Base-by-base conservation (phyloP, 2,797 vertebrate genomes). In the Macrochelys suwanniensis region DNA sequence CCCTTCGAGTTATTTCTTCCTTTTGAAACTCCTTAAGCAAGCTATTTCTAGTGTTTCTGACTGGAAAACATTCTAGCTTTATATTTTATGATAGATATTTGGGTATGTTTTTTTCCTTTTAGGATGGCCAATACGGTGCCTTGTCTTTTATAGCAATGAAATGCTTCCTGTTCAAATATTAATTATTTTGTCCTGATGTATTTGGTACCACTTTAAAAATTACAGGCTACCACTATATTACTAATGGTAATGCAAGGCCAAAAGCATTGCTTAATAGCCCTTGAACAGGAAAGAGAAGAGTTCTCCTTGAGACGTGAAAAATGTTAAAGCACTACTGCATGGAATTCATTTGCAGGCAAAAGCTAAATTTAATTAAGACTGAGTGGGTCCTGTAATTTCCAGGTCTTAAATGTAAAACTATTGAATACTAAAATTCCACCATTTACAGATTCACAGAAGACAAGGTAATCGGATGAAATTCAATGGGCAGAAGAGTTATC, bases 1-100 rank as follows among this genome's bases (percentile, higher is more conserved):
- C 93, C 81, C 92, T 95, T 95, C 88, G 92, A 96, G 82, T 87
- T 96, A 90, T 95, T 96, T 95, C 45, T 94, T 51, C 87, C 81
- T 92, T 95, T 89, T 89, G 89, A 87, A 89, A 81, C 82, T 82
- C 80, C 85, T 77, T 94, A 42, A 80, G 94, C 93, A 37, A 95
- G 91, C 37, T 61, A n/a, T 94, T 93, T 90, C 82, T 78, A 91
- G 68, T 68, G 5, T 61, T 91, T 93, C 78, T 91, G 76, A n/a
- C 82, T 82, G 79, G 31, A 57, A 84, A 93, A 76, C 45, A 2
- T 80, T 94, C 15, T 54, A 84, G 37, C 49, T 83, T 84, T 77
- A 78, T 50, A 84, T 89, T 85, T 89, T 78, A 89, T 0, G 0
- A 81, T 80, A 93, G 74, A 90, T 91, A 94, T 94, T 92, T 84